Evolutionary conservation across 2,113 vertebrate genomes (phyloP), one percentile per base, ranked within the genome.

Genomic region (Pristiophorus japonicus): DNA sequence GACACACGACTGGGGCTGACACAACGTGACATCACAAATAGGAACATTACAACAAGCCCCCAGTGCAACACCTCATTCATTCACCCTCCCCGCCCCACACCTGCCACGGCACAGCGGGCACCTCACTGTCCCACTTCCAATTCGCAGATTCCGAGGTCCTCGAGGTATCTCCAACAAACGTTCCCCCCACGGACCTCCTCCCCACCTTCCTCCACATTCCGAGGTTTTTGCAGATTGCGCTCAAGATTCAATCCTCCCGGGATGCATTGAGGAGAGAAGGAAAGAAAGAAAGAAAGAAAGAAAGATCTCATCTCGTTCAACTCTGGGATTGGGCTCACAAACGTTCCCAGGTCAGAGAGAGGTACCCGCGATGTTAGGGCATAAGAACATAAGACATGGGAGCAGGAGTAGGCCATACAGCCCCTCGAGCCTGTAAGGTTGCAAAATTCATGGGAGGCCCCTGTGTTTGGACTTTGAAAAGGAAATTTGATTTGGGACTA

Each of bases 181-280:
- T 88, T 12, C 24, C n/a, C n/a, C n/a, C n/a, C 47, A 0, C 0
- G 47, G 85, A 34, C 27, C 3, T 45, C 4, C 18, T 84, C 78
- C 34, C 1, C 51, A 38, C 16, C 30, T 30, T 88, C 55, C 7
- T 20, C 7, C 1, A 42, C 20, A 0, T 5, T 20, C 18, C 0
- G 16, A 5, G 18, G 4, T 0, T 38, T 18, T 1, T 0, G 16
- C n/a, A 1, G 7, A 45, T 22, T 0, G 45, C 20, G 78, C 38
- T 16, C n/a, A 45, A 81, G 7, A 18, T 81, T 81, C 42, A 38
- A 18, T 38, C 20, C 16, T n/a, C n/a, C n/a, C n/a, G n/a, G 78
- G 20, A 4, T 42, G 4, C 51, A 51, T 4, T 45, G 0, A 14
- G 5, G 16, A 81, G 78, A 81, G 18, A 81, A 1, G 4, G 14